Base-by-base conservation (phyloP, 2,113 vertebrate species). In the Panthera tigris region DNA sequence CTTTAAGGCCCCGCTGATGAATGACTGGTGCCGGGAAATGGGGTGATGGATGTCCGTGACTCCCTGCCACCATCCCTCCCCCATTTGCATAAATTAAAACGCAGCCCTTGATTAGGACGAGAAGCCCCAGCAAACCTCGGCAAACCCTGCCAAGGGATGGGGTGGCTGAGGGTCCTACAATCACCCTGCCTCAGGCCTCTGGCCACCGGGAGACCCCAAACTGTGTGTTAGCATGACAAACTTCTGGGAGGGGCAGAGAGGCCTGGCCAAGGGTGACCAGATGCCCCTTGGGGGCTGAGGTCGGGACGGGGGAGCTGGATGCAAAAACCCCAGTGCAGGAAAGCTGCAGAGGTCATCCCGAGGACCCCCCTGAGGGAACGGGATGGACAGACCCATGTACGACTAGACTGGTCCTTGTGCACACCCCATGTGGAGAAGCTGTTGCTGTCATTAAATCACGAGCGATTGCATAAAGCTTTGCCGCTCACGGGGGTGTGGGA, bases 1-100 rank as follows among this genome's bases (percentile, higher is more conserved):
- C 98, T 98, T 98, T 98, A 99, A 98, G 96, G 98, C 98, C 98
- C 96, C 82, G 36, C 97, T 99, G 99, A 99, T 99, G 99, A 99
- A 98, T 99, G 99, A 98, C 98, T 97, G 94, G 97, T 98, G 98
- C 98, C 98, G 97, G 95, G 98, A 97, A 98, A 98, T 97, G 95
- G 98, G 98, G 98, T 99, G 98, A 98, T 98, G 98, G 98, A 99
- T 99, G 98, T 98, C 98, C 96, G 92, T 27, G 97, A 98, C 98
- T 98, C 97, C 97, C 97, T 96, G 73, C 87, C 80, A 73, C 63
- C 91, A 82, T 18, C 31, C 55, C 66, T n/a, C 68, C 63, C 84
- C 97, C 94, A 95, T 94, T 98, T 98, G 69, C 94, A 74, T 73
- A 73, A 63, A 97, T 97, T 96, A 98, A 96, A 92, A 96, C 0